Conservation (phyloP, 2,797 vertebrate species). For the Pyrocephalus nanus region DNA sequence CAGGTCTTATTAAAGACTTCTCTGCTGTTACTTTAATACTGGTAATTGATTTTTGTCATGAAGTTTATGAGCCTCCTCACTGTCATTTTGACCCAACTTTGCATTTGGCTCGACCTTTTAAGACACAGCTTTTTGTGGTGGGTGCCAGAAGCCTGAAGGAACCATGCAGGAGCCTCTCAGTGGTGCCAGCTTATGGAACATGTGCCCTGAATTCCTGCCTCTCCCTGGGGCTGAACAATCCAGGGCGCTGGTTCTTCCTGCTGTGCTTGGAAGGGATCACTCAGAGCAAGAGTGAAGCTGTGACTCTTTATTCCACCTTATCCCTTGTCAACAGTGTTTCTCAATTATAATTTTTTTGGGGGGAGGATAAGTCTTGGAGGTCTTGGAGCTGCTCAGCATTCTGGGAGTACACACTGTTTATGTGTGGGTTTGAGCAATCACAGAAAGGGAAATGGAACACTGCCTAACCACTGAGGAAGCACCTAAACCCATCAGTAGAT, state of each 20-base stretch:
- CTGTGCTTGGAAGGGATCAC: not conserved
- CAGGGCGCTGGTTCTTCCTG: not conserved
- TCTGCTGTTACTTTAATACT: not conserved
- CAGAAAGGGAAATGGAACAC: not conserved
- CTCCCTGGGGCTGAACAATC: accelerated
- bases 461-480: not conserved
- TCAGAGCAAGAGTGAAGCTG: not conserved
- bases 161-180: not conserved
- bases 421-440: not conserved
- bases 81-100: accelerated
- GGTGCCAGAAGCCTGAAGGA: not conserved
- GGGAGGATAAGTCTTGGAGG: not conserved
- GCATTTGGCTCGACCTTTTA: not conserved
- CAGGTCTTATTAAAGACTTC: not conserved
- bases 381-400: not conserved
- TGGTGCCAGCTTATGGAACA: not conserved
- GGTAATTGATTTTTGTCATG: not conserved
- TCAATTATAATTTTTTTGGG: accelerated
- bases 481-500: not conserved
- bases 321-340: not conserved
- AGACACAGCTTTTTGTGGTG: not conserved
- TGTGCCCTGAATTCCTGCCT: not conserved
- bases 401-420: not conserved
- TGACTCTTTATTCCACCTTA: not conserved
- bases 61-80: accelerated